A percentile compares a stretch with the other conserved stretches of the same genome.
These are phyloP conservation scores for Aspidapion aeneum DNA, from an alignment of 2,888 invertebrate species.

Conservation along the genomic window DNA sequence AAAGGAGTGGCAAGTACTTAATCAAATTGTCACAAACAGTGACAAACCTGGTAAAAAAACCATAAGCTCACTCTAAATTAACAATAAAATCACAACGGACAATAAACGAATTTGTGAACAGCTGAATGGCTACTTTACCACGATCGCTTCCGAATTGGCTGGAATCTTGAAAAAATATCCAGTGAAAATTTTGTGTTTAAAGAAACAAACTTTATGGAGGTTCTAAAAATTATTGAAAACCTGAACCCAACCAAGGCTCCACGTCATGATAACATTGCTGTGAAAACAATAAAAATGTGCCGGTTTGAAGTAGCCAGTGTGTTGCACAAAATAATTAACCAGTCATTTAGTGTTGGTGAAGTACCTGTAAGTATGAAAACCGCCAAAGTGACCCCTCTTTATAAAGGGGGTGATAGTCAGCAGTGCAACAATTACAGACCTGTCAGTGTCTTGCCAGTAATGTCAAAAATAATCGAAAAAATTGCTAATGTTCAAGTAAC, in stretches of 20 bases:
- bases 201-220: too few relatives aligned
- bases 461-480: too few relatives aligned
- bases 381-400: not conserved
- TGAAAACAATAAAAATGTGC: conserved; percentile 1
- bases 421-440: not conserved
- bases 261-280: not conserved
- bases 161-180: too few relatives aligned
- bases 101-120: too few relatives aligned
- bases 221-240: too few relatives aligned
- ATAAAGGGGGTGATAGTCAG: not conserved
- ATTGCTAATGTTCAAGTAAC: too few relatives aligned
- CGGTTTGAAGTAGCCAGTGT: not conserved
- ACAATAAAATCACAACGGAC: not conserved
- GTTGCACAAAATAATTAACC: too few relatives aligned
- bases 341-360: too few relatives aligned
- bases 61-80: not conserved
- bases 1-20: not conserved
- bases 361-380: not conserved
- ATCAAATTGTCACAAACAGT: not conserved
- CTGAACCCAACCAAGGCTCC: not conserved
- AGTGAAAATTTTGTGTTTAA: too few relatives aligned
- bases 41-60: not conserved
- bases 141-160: too few relatives aligned
- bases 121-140: too few relatives aligned
- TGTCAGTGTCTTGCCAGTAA: not conserved